Evolutionary conservation across 2,113 vertebrate species (phyloP).

Genomic region (Myotis yumanensis): DNA sequence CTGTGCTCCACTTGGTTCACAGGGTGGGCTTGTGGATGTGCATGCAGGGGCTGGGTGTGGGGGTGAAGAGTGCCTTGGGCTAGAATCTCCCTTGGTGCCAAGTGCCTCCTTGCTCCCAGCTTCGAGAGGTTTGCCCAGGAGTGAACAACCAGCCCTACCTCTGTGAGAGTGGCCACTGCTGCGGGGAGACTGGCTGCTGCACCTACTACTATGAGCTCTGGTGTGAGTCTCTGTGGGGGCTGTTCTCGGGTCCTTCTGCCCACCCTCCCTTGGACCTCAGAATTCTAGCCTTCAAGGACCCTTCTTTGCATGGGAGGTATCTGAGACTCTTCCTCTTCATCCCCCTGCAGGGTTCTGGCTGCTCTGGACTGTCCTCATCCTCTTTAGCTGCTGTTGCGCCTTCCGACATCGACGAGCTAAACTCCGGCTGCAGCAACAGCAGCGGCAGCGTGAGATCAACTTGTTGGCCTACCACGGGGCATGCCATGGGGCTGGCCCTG

Average conservation of each 20-base stretch:
- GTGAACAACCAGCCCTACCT: conserved; percentile 92
- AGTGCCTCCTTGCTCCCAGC: conserved; percentile 78
- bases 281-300: background rate
- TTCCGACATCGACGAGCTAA: conserved; percentile 97
- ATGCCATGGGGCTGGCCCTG: conserved; percentile 87
- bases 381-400: conserved; percentile 97
- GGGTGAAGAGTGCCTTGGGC: background rate
- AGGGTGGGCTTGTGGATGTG: conserved; percentile 29
- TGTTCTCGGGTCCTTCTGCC: background rate
- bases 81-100: conserved; percentile 14
- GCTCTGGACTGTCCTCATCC: conserved; percentile 94
- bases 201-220: conserved; percentile 98
- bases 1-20: background rate
- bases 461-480: conserved; percentile 96
- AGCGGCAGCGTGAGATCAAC: conserved; percentile 97
- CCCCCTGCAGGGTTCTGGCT: conserved; percentile 95
- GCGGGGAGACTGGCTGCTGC: conserved; percentile 96
- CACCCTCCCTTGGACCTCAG: background rate
- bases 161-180: conserved; percentile 97
- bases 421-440: conserved; percentile 95
- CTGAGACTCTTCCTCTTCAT: background rate
- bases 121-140: conserved; percentile 90
- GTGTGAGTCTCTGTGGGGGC: conserved; percentile 89
- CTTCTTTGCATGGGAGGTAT: background rate
- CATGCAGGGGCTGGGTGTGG: background rate